A percentile compares a stretch with the other conserved stretches of the same genome.
These are phyloP conservation scores for Cheumatopsyche charites DNA, from an alignment of 1,140 invertebrate genomes.

Conservation along the genomic window DNA sequence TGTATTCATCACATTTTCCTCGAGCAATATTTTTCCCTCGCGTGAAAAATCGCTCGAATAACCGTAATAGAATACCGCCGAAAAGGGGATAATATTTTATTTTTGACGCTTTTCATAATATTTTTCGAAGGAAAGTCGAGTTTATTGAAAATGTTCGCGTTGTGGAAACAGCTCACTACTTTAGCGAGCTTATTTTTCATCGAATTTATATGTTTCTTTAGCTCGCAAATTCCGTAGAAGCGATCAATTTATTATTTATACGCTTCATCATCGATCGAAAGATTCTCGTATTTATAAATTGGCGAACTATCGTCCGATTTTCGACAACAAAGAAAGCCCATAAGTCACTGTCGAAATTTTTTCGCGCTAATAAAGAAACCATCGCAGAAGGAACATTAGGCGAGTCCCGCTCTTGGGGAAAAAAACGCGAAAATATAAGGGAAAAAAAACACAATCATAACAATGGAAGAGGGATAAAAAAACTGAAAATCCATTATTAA, in stretches of 20 bases:
- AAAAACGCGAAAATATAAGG: not conserved
- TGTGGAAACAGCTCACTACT: no score
- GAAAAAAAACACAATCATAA: conserved; percentile 12
- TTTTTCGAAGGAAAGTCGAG: not conserved
- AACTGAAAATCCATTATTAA: conserved; percentile 40
- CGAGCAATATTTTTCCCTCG: not conserved
- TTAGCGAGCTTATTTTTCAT: no score
- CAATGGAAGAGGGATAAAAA: conserved; percentile 13
- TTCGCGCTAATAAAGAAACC: conserved; percentile 46
- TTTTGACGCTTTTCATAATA: conserved; percentile 5
- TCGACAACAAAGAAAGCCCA: conserved; percentile 37
- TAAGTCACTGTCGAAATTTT: conserved; percentile 47
- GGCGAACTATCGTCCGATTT: conserved; percentile 4
- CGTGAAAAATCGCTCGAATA: conserved; percentile 14
- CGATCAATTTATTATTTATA: no score
- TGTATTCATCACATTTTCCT: no score
- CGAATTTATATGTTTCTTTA: no score
- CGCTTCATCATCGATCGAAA: no score
- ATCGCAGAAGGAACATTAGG: conserved; percentile 27
- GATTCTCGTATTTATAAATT: conserved; percentile 5
- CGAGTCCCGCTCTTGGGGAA: not conserved
- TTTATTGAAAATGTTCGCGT: no score
- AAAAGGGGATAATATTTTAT: not conserved
- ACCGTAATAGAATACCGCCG: not conserved
- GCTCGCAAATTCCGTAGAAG: no score